A percentile compares a stretch with the other conserved stretches of the same genome.
Evolutionary conservation across 2,113 vertebrate genomes (phyloP).

Genomic region (Scytalopus superciliaris): DNA sequence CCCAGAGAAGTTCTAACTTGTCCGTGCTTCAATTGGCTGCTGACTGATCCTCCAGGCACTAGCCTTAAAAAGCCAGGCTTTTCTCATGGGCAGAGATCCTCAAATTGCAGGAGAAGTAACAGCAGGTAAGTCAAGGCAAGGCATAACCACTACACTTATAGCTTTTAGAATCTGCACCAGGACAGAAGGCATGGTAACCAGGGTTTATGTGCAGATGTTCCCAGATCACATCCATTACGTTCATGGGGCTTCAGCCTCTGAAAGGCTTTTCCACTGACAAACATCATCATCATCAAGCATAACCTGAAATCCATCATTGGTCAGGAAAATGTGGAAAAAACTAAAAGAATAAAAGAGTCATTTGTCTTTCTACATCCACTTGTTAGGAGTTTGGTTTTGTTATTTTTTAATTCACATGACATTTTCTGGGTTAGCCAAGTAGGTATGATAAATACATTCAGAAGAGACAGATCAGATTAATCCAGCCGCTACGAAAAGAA

Average conservation of each 20-base stretch:
- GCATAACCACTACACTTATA: neutral
- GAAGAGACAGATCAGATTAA: neutral
- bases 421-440: neutral
- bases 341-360: too few relatives aligned
- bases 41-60: neutral
- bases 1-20: neutral
- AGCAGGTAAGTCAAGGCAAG: neutral
- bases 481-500: neutral
- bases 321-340: neutral
- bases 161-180: neutral
- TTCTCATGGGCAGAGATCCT: neutral
- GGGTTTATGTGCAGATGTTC: neutral
- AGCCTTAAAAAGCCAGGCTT: neutral
- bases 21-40: neutral
- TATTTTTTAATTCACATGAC: neutral
- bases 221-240: neutral
- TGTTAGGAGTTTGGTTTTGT: neutral
- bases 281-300: neutral
- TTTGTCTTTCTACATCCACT: neutral
- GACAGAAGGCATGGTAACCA: neutral
- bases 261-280: neutral
- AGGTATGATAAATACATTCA: neutral
- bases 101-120: accelerated
- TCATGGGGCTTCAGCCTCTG: neutral
- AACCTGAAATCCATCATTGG: neutral